Conservation (phyloP, 2,888 invertebrate species). For the Macaria liturata region DNA sequence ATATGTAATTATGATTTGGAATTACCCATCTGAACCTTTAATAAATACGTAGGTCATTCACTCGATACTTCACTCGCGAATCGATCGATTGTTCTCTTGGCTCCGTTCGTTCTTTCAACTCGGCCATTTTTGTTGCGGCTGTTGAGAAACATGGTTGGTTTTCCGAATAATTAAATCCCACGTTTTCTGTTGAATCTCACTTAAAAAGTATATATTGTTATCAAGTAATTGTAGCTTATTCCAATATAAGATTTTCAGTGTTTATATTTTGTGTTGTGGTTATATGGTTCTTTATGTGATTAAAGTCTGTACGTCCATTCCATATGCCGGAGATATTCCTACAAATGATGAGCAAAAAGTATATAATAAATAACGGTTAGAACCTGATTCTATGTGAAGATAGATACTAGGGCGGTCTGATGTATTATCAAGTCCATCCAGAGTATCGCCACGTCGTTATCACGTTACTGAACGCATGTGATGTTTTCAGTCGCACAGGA, state of each 20-base stretch:
- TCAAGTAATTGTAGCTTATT: too few relatives aligned
- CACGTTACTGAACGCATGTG: conserved; percentile 2
- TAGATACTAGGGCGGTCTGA: conserved; percentile 91
- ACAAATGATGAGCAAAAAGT: conserved; percentile 86
- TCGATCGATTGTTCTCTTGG: too few relatives aligned
- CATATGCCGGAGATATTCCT: too few relatives aligned
- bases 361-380: conserved; percentile 85
- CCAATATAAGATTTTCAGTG: too few relatives aligned
- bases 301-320: too few relatives aligned
- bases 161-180: conserved; percentile 15
- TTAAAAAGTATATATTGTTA: too few relatives aligned
- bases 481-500: conserved; percentile 96
- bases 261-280: too few relatives aligned
- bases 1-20: too few relatives aligned
- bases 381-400: conserved; percentile 87
- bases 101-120: conserved; percentile 28
- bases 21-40: too few relatives aligned
- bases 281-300: too few relatives aligned
- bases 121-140: conserved; percentile 78
- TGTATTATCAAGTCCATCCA: conserved; percentile 25
- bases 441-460: background rate
- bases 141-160: conserved; percentile 67
- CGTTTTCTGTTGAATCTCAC: conserved; percentile 14
- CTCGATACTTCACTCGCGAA: too few relatives aligned
- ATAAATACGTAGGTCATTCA: too few relatives aligned